Conservation (phyloP, 2,888 invertebrate species). For the Escarpia spicata region DNA sequence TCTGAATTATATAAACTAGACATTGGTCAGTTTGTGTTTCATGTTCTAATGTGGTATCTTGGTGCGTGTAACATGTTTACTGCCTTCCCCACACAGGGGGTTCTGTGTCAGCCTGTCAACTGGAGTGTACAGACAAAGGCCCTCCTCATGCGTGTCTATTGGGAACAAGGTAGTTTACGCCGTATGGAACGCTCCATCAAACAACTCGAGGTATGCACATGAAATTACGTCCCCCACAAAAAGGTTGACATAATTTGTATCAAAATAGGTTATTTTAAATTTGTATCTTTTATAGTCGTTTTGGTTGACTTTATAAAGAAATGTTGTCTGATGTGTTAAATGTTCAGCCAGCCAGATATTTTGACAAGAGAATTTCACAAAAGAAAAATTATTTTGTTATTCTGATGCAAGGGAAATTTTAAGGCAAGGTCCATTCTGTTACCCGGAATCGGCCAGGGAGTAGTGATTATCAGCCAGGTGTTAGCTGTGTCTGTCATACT, state of each 20-base stretch:
- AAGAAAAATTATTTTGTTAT: background rate
- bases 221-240: background rate
- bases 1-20: too few species aligned
- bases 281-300: background rate
- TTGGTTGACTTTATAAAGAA: background rate
- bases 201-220: slow-evolving; percentile 75
- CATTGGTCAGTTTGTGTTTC: too few species aligned
- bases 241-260: background rate
- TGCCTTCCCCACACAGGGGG: slow-evolving; percentile 58
- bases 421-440: background rate
- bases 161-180: slow-evolving; percentile 81
- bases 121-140: slow-evolving; percentile 83
- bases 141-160: slow-evolving; percentile 78
- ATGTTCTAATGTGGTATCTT: too few species aligned
- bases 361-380: background rate
- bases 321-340: background rate
- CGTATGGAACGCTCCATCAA: slow-evolving; percentile 88
- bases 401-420: background rate
- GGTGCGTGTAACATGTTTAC: too few species aligned
- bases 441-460: too few species aligned
- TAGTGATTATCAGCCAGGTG: too few species aligned
- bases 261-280: too few species aligned
- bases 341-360: background rate
- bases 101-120: slow-evolving; percentile 75
- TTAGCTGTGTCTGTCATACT: too few species aligned